phyloP scores from a whole-genome alignment of 1,140 invertebrate genomes.

The Zaprionus camerounensis region DNA sequence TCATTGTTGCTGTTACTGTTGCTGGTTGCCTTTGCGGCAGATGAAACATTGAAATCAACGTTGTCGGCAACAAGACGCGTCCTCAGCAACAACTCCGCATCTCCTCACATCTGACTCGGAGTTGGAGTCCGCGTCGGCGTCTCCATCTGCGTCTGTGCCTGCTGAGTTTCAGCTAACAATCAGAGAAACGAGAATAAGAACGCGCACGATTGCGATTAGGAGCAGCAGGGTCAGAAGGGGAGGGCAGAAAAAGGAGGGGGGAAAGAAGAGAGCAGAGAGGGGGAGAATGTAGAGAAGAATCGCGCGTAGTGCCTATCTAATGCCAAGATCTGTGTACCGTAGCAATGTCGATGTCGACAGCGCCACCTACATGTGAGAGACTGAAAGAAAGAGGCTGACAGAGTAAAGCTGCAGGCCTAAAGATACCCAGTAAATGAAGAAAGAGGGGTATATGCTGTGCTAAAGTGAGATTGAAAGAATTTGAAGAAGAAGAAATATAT shows the following conservation, averaged over 20 bases:
- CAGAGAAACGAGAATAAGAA: conserved; percentile 53
- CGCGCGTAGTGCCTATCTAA: conserved; percentile 59
- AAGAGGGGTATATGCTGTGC: background rate
- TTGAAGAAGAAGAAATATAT: accelerated
- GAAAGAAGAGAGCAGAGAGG: background rate
- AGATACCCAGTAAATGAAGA: background rate
- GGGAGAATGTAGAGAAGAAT: conserved; percentile 6
- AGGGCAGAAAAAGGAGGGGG: too few species aligned
- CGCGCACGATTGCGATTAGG: conserved; percentile 66
- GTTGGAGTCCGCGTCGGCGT: conserved; percentile 5
- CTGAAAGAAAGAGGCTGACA: conserved; percentile 7
- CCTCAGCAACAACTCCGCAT: conserved; percentile 30
- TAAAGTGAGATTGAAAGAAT: background rate
- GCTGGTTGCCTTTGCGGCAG: conserved; percentile 58
- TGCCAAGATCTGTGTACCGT: conserved; percentile 71
- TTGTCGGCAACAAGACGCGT: conserved; percentile 63
- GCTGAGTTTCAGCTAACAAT: conserved; percentile 54
- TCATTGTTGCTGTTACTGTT: conserved; percentile 47
- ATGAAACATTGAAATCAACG: conserved; percentile 79
- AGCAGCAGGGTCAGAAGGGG: conserved; percentile 7
- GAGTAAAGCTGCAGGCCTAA: background rate
- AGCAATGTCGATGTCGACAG: conserved; percentile 76
- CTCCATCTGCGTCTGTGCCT: conserved; percentile 19
- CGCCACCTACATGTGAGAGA: conserved; percentile 73
- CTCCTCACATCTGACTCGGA: conserved; percentile 9